These are phyloP conservation scores for Machimus atricapillus DNA, from an alignment of 2,888 invertebrate species.

Conservation along the genomic window DNA sequence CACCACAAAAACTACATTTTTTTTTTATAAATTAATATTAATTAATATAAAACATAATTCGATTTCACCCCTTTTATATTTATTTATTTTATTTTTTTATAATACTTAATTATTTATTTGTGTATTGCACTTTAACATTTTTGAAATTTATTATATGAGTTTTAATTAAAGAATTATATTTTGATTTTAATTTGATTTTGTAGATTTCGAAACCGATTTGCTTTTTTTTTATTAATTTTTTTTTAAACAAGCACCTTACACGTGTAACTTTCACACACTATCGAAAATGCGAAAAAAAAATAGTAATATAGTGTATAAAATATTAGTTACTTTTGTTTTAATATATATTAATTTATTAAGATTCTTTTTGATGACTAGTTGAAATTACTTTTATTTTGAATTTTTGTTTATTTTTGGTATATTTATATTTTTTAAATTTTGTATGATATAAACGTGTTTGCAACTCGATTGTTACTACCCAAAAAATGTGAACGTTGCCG, in stretches of 20 bases:
- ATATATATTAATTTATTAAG: background rate
- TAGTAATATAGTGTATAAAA: too few species aligned
- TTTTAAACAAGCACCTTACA: background rate
- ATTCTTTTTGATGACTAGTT: background rate
- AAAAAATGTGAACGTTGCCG: constrained; percentile 34
- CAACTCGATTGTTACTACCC: constrained; percentile 41
- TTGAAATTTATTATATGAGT: background rate
- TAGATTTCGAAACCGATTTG: background rate
- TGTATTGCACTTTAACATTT: background rate
- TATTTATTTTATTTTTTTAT: background rate
- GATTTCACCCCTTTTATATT: background rate
- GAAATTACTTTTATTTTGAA: background rate
- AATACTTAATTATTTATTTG: background rate
- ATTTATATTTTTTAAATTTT: background rate
- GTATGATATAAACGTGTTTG: constrained; percentile 35
- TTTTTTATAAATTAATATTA: too few species aligned
- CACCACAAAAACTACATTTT: background rate
- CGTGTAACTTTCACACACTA: background rate
- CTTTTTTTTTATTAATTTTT: background rate
- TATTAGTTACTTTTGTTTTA: too few species aligned
- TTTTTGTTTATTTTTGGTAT: background rate
- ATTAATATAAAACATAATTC: background rate
- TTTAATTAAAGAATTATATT: too few species aligned
- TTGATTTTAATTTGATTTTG: background rate
- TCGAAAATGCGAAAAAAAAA: too few species aligned